Evolutionary conservation across 2,888 invertebrate genomes (phyloP).

Genomic region (Lepidochrysops patricia): DNA sequence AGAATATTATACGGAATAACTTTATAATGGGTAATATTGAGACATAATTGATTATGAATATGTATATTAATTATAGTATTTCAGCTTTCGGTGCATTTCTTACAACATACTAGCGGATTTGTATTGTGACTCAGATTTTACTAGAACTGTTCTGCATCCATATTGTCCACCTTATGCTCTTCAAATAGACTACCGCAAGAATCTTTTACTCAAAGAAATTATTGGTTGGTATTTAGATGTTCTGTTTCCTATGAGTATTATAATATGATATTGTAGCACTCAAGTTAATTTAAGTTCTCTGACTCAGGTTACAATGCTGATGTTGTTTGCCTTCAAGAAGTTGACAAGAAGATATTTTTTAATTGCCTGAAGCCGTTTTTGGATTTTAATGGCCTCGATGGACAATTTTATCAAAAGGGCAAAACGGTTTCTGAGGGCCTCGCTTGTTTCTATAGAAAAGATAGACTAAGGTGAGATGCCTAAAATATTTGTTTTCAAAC

Average conservation of each 20-base stretch:
- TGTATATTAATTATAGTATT: conserved; percentile 29
- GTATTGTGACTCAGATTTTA: conserved; percentile 90
- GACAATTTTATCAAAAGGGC: conserved; percentile 81
- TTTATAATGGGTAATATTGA: no score
- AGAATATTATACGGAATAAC: no score
- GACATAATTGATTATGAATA: background rate
- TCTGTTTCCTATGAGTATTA: background rate
- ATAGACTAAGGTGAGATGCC: conserved; percentile 77
- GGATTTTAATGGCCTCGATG: conserved; percentile 66
- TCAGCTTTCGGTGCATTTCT: conserved; percentile 84
- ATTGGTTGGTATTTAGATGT: conserved; percentile 65
- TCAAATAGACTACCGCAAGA: conserved; percentile 89
- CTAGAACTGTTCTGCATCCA: conserved; percentile 82
- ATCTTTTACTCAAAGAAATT: conserved; percentile 88
- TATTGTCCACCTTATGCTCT: conserved; percentile 90
- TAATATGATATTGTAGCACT: background rate
- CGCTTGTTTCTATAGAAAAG: conserved; percentile 81
- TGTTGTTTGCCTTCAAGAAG: conserved; percentile 94
- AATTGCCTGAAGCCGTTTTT: conserved; percentile 78
- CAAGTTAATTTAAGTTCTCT: background rate
- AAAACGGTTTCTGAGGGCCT: conserved; percentile 86
- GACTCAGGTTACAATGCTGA: conserved; percentile 89
- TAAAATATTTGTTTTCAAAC: background rate
- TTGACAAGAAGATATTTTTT: conserved; percentile 85
- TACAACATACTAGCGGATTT: conserved; percentile 95